Conservation (phyloP, 2,797 vertebrate genomes). For the Silurus aristotelis region DNA sequence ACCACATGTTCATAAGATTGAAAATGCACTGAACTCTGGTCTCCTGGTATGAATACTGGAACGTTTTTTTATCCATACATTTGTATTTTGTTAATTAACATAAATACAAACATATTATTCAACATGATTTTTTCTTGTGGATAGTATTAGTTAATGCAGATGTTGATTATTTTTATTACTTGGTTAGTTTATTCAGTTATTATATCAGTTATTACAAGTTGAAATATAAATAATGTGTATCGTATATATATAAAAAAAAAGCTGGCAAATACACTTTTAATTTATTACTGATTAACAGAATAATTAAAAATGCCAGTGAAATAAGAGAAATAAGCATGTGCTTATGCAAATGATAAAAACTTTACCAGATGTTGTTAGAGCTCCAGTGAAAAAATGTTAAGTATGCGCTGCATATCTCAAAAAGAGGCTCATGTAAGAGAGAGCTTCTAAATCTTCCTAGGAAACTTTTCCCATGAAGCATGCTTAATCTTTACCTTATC, state of each 20-base stretch:
- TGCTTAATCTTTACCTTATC: constrained; percentile 32
- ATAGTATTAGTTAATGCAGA: neutral
- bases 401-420: neutral
- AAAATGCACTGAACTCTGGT: neutral
- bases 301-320: neutral
- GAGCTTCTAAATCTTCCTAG: constrained; percentile 17
- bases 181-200: neutral
- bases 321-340: neutral
- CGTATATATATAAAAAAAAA: neutral
- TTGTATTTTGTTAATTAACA: neutral
- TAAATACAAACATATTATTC: neutral
- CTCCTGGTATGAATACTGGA: neutral
- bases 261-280: neutral
- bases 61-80: neutral
- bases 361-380: constrained; percentile 10
- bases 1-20: neutral
- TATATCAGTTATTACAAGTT: neutral
- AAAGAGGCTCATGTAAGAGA: constrained; percentile 17
- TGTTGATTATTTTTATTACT: neutral
- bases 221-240: neutral
- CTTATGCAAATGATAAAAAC: constrained; percentile 9
- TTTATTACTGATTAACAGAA: neutral
- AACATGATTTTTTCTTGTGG: neutral
- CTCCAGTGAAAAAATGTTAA: neutral
- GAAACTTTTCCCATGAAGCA: constrained; percentile 9